These are phyloP conservation scores for Lochmaea capreae DNA, from an alignment of 2,888 invertebrate species.

Conservation along the genomic window DNA sequence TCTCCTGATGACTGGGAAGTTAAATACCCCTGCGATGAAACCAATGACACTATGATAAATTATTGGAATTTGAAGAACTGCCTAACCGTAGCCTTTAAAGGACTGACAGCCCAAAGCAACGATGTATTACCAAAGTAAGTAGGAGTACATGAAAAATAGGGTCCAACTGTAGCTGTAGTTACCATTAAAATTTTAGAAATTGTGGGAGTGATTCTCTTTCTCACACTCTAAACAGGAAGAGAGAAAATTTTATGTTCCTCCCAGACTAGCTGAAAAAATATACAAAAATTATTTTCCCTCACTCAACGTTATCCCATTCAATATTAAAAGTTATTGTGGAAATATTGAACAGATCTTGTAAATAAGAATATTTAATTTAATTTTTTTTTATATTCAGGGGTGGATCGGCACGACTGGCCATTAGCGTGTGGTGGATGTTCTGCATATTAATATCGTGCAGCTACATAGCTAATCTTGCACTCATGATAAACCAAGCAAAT, in stretches of 20 bases:
- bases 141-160: background rate
- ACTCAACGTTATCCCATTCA: too few species aligned
- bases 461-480: slow-evolving; percentile 94
- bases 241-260: too few species aligned
- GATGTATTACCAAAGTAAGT: slow-evolving; percentile 89
- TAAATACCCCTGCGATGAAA: slow-evolving; percentile 89
- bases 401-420: slow-evolving; percentile 87
- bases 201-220: too few species aligned
- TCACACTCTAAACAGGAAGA: too few species aligned
- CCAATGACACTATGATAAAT: slow-evolving; percentile 89
- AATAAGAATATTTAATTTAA: too few species aligned
- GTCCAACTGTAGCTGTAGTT: too few species aligned
- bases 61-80: slow-evolving; percentile 89
- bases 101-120: slow-evolving; percentile 93
- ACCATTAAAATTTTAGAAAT: too few species aligned
- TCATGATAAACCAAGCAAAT: slow-evolving; percentile 88
- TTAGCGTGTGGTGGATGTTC: slow-evolving; percentile 95
- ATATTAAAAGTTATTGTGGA: too few species aligned
- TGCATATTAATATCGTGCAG: slow-evolving; percentile 88
- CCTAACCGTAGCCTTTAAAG: slow-evolving; percentile 92
- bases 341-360: too few species aligned
- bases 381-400: slow-evolving; percentile 70
- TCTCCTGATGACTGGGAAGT: slow-evolving; percentile 94
- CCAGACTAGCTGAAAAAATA: too few species aligned
- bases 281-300: too few species aligned